These are phyloP conservation scores for Phyllostomus discolor DNA, from an alignment of 2,113 vertebrate genomes.

Conservation along the genomic window DNA sequence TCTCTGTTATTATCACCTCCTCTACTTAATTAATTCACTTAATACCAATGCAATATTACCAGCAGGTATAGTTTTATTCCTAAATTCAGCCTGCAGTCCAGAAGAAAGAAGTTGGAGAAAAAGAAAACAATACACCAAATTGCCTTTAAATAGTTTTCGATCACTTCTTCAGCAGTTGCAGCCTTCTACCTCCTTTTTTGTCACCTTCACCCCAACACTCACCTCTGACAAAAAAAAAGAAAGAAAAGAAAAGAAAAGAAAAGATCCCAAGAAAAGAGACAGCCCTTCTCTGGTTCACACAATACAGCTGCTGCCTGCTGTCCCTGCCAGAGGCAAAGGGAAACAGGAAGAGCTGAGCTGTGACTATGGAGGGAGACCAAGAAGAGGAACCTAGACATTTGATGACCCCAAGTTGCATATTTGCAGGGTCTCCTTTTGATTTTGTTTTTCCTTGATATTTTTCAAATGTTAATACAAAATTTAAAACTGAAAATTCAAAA, in stretches of 20 bases:
- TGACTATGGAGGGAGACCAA: fast-evolving
- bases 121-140: not conserved
- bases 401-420: not conserved
- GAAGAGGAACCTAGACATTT: not conserved
- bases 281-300: not conserved
- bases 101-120: not conserved
- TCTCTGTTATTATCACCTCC: not conserved
- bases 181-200: not conserved
- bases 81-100: not conserved
- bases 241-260: too few relatives aligned
- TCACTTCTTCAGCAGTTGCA: not conserved
- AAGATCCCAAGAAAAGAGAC: not conserved
- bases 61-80: slow-evolving; percentile 17
- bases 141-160: not conserved
- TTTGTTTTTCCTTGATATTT: not conserved
- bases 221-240: not conserved
- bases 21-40: slow-evolving; percentile 36
- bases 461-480: not conserved
- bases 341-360: not conserved
- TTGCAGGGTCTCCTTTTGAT: not conserved
- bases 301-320: not conserved
- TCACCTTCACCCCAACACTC: not conserved
- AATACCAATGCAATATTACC: slow-evolving; percentile 16
- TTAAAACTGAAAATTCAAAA: not conserved
- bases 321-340: not conserved